Evolutionary conservation across 2,888 invertebrate genomes (phyloP), one percentile per base, ranked within the genome.

Genomic region (Ypsolopha sequella): DNA sequence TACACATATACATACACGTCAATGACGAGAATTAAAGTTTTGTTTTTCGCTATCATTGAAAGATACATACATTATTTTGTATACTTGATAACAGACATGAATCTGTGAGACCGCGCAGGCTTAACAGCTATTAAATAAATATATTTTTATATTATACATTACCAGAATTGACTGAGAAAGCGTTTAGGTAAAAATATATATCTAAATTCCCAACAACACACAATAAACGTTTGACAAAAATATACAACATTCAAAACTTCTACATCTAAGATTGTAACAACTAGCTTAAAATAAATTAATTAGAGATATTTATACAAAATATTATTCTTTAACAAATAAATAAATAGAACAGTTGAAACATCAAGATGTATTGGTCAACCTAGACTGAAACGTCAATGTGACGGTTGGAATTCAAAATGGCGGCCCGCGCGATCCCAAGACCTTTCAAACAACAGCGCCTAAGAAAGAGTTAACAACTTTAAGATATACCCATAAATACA

Each of bases 381-480:
- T 39, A 49, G 39, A 47, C 13, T 41, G 13, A 41, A 33, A 50
- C 41, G 41, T 51, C 36, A 51, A 24, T 45, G 45, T 36, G 45
- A 47, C 41, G 45, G 41, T 39, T 41, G 41, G 35, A 39, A 41
- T 41, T n/a, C 41, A 47, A 48, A 24, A 50, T 46, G 51, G 51
- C 50, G 14, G 53, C 63, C 76, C 74, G 63, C 76, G 76, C 74
- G 65, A 57, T 58, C 66, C 74, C 58, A 47, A 67, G 70, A 75
- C 63, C 73, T 14, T 72, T 60, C 70, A 73, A 75, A 80, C 82
- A 86, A 85, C 85, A 81, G 81, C 80, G 78, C 82, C 86, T 86
- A 86, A 80, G 82, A 85, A 86, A 84, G 84, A 86, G 84, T 77
- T 85, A 86, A 86, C 86, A 86, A 84, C 75, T 66, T 64, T 76